Percentiles rank a stretch among this genome's conserved stretches.
Conservation (phyloP, 2,888 invertebrate species). For the Hemicrepidius hirtus region DNA sequence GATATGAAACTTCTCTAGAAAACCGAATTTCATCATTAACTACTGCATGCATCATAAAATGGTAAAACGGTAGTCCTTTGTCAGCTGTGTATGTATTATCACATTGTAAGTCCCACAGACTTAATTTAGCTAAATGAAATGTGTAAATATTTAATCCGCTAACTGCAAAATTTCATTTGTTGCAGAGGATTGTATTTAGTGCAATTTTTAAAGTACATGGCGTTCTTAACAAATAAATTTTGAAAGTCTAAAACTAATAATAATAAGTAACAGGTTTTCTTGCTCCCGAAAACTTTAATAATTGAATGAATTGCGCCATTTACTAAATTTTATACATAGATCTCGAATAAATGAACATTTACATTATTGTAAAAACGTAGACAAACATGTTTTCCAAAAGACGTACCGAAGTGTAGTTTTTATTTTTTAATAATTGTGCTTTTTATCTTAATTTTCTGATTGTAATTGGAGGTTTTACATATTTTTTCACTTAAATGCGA, state of each 20-base stretch:
- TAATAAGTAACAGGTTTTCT: conserved; percentile 23
- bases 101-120: conserved; percentile 51
- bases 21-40: conserved; percentile 68
- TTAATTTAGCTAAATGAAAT: conserved; percentile 55
- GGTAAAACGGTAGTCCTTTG: conserved; percentile 53
- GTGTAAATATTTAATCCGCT: conserved; percentile 50
- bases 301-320: conserved; percentile 25
- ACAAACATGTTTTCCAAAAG: conserved; percentile 29
- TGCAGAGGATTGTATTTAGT: conserved; percentile 51
- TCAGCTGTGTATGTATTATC: conserved; percentile 58
- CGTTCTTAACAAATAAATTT: conserved; percentile 53
- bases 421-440: conserved; percentile 22
- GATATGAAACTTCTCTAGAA: conserved; percentile 69
- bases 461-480: conserved; percentile 5
- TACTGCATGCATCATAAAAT: conserved; percentile 52
- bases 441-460: conserved; percentile 2
- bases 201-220: conserved; percentile 29
- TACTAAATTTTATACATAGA: conserved; percentile 45
- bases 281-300: conserved; percentile 32
- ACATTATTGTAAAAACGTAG: conserved; percentile 29
- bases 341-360: conserved; percentile 28
- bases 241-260: conserved; percentile 43
- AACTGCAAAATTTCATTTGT: conserved; percentile 56
- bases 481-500: neutral
- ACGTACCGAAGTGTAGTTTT: conserved; percentile 25